phyloP scores from a whole-genome alignment of 2,888 invertebrate species.

The Pollenia griseotomentosa region DNA sequence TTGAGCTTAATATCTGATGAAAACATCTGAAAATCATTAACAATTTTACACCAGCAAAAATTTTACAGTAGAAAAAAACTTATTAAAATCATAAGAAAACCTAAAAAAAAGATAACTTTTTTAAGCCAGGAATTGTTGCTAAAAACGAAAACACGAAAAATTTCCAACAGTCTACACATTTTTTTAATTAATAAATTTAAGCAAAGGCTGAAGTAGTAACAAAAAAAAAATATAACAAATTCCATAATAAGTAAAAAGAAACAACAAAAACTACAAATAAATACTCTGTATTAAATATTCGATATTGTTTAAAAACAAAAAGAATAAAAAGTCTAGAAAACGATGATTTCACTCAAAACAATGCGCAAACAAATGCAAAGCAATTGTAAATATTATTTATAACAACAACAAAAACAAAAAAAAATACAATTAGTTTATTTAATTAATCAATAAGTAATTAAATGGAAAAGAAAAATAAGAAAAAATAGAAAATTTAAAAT shows the following conservation, averaged over 20 bases:
- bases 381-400: slow-evolving; percentile 59
- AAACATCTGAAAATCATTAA: slow-evolving; percentile 68
- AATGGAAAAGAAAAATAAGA: slow-evolving; percentile 45
- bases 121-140: slow-evolving; percentile 69
- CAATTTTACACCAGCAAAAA: slow-evolving; percentile 67
- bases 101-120: slow-evolving; percentile 41
- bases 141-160: slow-evolving; percentile 28
- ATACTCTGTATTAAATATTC: slow-evolving; percentile 24
- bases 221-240: slow-evolving; percentile 45
- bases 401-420: slow-evolving; percentile 8
- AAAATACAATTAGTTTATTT: slow-evolving; percentile 24
- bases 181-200: slow-evolving; percentile 67
- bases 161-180: slow-evolving; percentile 58
- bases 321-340: slow-evolving; percentile 3
- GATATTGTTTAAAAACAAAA: slow-evolving; percentile 45
- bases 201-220: slow-evolving; percentile 71
- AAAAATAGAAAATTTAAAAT: slow-evolving; percentile 58
- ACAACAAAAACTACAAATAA: slow-evolving; percentile 19
- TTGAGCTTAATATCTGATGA: slow-evolving; percentile 71
- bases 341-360: slow-evolving; percentile 33
- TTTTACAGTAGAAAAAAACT: slow-evolving; percentile 62
- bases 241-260: slow-evolving; percentile 29
- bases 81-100: slow-evolving; percentile 31
- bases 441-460: slow-evolving; percentile 36
- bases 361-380: slow-evolving; percentile 65